phyloP scores from a whole-genome alignment of 2,888 invertebrate genomes.

The Sarcophaga subvicina region DNA sequence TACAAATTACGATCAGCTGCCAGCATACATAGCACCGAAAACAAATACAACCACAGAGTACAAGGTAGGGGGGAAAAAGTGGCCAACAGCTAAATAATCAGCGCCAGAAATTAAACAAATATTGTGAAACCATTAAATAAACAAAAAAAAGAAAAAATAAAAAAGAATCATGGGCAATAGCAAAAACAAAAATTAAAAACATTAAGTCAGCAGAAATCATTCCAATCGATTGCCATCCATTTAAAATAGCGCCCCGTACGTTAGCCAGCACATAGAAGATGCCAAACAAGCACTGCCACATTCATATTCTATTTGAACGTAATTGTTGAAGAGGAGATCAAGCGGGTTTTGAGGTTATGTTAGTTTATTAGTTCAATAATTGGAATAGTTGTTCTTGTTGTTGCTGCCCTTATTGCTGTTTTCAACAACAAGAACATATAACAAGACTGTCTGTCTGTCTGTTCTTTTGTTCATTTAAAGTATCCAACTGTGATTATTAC shows the following conservation, averaged over 20 bases:
- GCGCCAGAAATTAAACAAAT: no score
- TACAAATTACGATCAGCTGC: conserved; percentile 58
- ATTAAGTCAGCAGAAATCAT: conserved; percentile 21
- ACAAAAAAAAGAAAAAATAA: conserved; percentile 13
- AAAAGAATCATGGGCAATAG: background rate
- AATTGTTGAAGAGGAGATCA: background rate
- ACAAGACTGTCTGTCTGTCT: conserved; percentile 5
- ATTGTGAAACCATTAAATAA: conserved; percentile 23
- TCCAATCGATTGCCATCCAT: conserved; percentile 48
- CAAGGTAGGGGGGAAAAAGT: background rate
- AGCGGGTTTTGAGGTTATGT: conserved; percentile 24
- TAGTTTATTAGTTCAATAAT: conserved; percentile 45
- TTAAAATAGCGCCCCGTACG: conserved; percentile 51
- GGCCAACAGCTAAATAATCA: no score
- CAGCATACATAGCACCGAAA: conserved; percentile 12
- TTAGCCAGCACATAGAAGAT: no score
- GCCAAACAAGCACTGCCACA: no score
- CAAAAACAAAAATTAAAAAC: background rate
- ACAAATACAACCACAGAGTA: conserved; percentile 10
- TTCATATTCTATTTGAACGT: background rate
- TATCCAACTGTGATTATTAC: conserved; percentile 66
- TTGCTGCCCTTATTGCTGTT: background rate
- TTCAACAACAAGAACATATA: conserved; percentile 3
- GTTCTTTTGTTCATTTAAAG: conserved; percentile 9
- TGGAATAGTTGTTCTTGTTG: background rate